Percentiles rank a stretch among this genome's conserved stretches.
Conservation (phyloP, 2,113 vertebrate species). For the Caranx ignobilis region DNA sequence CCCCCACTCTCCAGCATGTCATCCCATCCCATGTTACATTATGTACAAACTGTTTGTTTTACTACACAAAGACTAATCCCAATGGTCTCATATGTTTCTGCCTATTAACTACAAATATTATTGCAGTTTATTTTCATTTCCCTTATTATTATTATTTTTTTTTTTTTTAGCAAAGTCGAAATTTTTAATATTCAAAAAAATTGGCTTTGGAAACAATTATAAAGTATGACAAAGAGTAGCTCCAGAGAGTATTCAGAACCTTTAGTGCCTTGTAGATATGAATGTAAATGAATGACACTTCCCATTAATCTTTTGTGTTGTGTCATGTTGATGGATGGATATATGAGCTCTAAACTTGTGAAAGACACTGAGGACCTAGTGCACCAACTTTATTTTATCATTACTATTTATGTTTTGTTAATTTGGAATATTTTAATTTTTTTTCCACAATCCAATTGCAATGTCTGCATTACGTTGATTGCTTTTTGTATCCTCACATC, state of each 20-base stretch:
- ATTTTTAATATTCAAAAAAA: neutral
- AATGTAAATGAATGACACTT: neutral
- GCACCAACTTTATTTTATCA: no score
- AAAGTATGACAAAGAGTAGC: neutral
- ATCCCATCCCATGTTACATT: neutral
- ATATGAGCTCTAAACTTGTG: no score
- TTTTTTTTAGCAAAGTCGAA: neutral
- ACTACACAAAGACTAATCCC: neutral
- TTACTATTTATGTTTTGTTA: no score
- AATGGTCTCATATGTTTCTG: neutral
- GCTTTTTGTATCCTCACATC: no score
- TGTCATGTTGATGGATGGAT: no score
- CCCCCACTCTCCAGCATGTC: slow-evolving; percentile 32
- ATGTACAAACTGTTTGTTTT: neutral
- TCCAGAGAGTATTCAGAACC: neutral
- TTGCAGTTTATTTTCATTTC: neutral
- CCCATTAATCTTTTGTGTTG: no score
- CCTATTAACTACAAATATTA: neutral
- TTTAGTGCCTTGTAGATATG: neutral
- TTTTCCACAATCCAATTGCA: no score
- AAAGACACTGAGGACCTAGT: no score
- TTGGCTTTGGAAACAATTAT: neutral
- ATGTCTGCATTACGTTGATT: no score
- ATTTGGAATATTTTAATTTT: no score
- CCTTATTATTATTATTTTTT: neutral